A percentile compares a stretch with the other conserved stretches of the same genome.
These are phyloP conservation scores for Coracias cyanogaster DNA, from an alignment of 2,797 vertebrate genomes.

Conservation along the genomic window DNA sequence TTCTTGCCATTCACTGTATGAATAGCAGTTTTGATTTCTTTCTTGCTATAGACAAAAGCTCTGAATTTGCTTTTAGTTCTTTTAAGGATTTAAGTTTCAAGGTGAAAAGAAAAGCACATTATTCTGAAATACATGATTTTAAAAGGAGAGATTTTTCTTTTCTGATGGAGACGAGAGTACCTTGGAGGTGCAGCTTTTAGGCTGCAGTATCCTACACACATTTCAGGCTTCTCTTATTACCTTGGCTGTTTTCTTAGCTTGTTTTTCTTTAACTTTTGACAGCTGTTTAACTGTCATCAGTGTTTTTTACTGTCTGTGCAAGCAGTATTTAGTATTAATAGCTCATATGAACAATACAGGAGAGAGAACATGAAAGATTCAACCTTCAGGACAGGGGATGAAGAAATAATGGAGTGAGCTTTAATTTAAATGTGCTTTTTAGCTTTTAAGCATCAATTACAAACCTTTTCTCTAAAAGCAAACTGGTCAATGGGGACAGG, in stretches of 20 bases:
- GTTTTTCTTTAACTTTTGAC: neutral
- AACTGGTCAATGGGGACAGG: neutral
- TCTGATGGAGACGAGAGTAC: neutral
- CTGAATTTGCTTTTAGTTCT: neutral
- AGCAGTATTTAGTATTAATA: neutral
- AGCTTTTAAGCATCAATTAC: neutral
- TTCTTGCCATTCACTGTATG: neutral
- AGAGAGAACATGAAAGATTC: neutral
- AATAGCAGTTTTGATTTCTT: neutral
- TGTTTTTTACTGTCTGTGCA: neutral
- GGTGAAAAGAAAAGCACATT: neutral
- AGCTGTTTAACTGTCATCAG: neutral
- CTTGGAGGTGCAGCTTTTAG: neutral
- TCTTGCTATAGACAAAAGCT: neutral
- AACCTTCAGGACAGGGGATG: neutral
- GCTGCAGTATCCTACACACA: neutral
- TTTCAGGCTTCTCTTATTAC: neutral
- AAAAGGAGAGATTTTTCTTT: neutral
- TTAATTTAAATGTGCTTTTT: neutral
- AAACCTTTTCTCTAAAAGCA: neutral
- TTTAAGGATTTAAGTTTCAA: neutral
- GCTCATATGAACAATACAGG: neutral
- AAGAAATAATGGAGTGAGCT: neutral
- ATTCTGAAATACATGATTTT: neutral
- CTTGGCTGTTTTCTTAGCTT: neutral